Percentiles rank a stretch among this genome's conserved stretches.
Evolutionary conservation across 2,888 invertebrate genomes (phyloP).

Genomic region (Noctua comes): DNA sequence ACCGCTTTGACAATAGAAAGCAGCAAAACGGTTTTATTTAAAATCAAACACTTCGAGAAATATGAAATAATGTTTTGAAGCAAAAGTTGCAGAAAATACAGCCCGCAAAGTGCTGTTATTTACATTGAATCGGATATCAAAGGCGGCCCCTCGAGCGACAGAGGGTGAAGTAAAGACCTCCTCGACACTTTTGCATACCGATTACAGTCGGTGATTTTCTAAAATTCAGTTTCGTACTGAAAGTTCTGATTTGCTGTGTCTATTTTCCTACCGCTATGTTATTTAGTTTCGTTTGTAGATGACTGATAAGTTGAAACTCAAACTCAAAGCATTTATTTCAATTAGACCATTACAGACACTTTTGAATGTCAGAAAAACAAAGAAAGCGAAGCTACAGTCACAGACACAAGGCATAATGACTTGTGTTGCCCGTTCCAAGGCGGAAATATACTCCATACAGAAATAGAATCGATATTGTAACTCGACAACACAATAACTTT

Average conservation of each 20-base stretch:
- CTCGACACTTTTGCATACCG: slow-evolving; percentile 42
- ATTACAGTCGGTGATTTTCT: slow-evolving; percentile 34
- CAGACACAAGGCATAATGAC: too few relatives aligned
- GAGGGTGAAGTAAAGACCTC: slow-evolving; percentile 26
- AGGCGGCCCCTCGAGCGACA: slow-evolving; percentile 42
- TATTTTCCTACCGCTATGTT: neutral
- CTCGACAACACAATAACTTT: neutral
- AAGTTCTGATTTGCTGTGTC: neutral
- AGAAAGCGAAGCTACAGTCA: too few relatives aligned
- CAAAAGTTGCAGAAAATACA: slow-evolving; percentile 37
- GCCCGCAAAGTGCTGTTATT: slow-evolving; percentile 51
- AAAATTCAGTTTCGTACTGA: slow-evolving; percentile 28
- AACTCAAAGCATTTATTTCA: too few relatives aligned
- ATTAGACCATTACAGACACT: too few relatives aligned
- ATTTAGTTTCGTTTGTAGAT: slow-evolving; percentile 18
- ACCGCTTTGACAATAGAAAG: neutral
- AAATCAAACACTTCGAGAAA: slow-evolving; percentile 8
- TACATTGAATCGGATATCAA: slow-evolving; percentile 64
- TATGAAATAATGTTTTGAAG: slow-evolving; percentile 34
- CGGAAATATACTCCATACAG: too few relatives aligned
- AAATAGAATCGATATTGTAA: neutral
- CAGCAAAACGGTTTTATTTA: slow-evolving; percentile 13
- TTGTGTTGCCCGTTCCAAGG: too few relatives aligned
- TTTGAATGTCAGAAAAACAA: too few relatives aligned
- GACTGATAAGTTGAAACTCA: neutral